Evolutionary conservation across 2,113 vertebrate species (phyloP), one percentile per base, ranked within the genome.

Genomic region (Asarcornis scutulata): DNA sequence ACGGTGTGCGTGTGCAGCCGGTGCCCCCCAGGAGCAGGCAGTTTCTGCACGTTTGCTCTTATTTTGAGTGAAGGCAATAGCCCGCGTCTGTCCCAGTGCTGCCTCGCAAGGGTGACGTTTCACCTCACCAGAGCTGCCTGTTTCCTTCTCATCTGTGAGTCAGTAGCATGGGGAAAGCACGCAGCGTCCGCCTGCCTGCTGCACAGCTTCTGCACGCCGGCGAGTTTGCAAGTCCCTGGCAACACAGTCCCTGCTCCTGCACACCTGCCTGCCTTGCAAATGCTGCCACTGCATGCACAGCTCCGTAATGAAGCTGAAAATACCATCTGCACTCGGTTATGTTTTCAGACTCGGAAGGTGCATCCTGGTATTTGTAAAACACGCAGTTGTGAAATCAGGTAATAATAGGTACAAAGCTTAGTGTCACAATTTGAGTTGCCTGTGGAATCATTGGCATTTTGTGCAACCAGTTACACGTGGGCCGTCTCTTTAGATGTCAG

Each of bases 381-480:
- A 2, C 1, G 62, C 64, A 17, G 63, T 81, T 42, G 2, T 0
- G 64, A 66, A 34, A 88, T 27, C 83, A 66, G 75, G 26, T 94
- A 96, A 89, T 83, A 50, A 58, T 63, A 83, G 73, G 79, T 66
- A 84, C 71, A 4, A 58, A 48, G 34, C 80, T 68, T 56, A 88
- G 72, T 59, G 68, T 42, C 46, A 83, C 32, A 16, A 17, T 77
- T 56, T 17, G 0, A 72, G 25, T 76, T 68, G 79, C 66, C 48
- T 78, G 26, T 72, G 93, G 88, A 91, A 94, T 93, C 40, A 44
- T 6, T 60, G 75, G 26, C 5, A 40, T 93, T 95, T 88, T 42
- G 90, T 88, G 56, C 52, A 67, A 55, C 15, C 64, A 48, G 83
- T 88, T 48, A 29, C 7, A 16, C 26, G n/a, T 67, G 52, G 83